Base-by-base conservation (phyloP, 2,797 vertebrate species). In the Streptopelia turtur region DNA sequence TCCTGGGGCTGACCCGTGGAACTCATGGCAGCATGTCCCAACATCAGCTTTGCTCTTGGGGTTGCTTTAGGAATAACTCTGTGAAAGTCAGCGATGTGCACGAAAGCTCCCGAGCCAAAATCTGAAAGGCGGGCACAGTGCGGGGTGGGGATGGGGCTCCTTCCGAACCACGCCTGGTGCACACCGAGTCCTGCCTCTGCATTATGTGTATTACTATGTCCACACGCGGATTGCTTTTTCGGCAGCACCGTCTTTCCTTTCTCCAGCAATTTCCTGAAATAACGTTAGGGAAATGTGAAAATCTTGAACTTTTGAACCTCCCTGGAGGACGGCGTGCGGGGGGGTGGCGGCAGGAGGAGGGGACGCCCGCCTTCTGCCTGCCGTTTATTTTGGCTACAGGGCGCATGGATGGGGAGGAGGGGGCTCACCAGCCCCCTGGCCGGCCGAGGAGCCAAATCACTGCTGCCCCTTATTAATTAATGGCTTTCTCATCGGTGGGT, bases 341-440 rank as follows among this genome's bases (percentile, higher is more conserved):
- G 89, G 76, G 64, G 43, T 22, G 84, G 84, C 21, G 31, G 92
- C 64, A 72, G 84, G 94, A 86, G 94, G 55, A 70, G 78, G 78
- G 80, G 76, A 78, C 55, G 24, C 82, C 78, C 30, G 74, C 92
- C 89, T 86, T 86, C 91, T 92, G 84, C 85, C 49, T 89, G 81
- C 61, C 93, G 88, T 95, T 97, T 96, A 89, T 96, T 96, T 97
- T 84, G 78, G 86, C 83, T 65, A 55, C 20, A 28, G 71, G 93
- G 60, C 39, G 63, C 6, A 8, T 77, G 39, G 61, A 45, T 86
- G 63, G 47, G 61, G 71, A 83, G 37, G n/a, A 64, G 83, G 77
- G 84, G 64, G 70, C 69, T 90, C n/a, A 2, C 25, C 23, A 3
- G 60, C 45, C 47, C 35, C 55, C 50, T 0, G 18, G 57, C 37